Conservation (phyloP, 1,140 invertebrate species). For the Oppia nitens region DNA sequence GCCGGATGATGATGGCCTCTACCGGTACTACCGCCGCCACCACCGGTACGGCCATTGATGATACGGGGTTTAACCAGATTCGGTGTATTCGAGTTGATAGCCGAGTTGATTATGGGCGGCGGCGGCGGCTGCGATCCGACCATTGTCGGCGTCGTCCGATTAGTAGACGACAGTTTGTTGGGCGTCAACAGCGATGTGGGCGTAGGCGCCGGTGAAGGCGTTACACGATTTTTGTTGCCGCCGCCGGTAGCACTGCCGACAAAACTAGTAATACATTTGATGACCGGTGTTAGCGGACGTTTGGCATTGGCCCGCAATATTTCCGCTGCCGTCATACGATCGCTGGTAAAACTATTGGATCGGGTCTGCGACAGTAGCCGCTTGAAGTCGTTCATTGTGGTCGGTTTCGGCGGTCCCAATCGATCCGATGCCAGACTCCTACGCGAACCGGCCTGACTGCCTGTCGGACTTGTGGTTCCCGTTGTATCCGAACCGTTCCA, state of each 20-base stretch:
- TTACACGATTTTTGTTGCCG: neutral
- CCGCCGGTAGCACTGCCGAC: neutral
- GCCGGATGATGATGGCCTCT: no score
- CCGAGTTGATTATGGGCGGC: neutral
- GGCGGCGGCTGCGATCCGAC: no score
- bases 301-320: neutral
- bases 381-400: constrained; percentile 49
- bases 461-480: neutral
- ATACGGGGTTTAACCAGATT: neutral
- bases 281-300: constrained; percentile 1
- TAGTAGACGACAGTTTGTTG: no score
- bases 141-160: no score
- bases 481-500: neutral
- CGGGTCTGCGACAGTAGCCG: constrained; percentile 52
- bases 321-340: neutral
- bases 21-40: no score
- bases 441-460: neutral
- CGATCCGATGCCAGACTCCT: constrained; percentile 31
- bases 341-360: constrained; percentile 23
- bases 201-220: neutral
- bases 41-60: neutral
- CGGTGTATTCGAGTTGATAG: neutral
- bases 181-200: no score
- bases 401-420: constrained; percentile 29
- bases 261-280: neutral